Percentiles rank a stretch among this genome's conserved stretches.
Evolutionary conservation across 1,140 invertebrate species (phyloP).

Genomic region (Drosophila serrata): DNA sequence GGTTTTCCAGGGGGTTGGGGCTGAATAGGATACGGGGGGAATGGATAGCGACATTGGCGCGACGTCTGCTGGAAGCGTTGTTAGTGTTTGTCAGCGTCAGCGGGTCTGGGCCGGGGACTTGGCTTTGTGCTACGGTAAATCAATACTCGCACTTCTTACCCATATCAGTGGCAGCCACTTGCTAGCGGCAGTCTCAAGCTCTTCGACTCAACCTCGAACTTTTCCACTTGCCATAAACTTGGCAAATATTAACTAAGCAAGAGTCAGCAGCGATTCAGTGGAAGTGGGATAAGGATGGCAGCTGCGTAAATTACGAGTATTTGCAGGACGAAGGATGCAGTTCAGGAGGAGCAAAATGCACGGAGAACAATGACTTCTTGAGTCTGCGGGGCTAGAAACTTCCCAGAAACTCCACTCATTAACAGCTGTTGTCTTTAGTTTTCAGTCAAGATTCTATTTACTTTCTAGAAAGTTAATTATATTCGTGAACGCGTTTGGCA

Average conservation of each 20-base stretch:
- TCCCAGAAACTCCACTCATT: constrained; percentile 73
- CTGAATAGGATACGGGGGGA: neutral
- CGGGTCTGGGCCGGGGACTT: constrained; percentile 54
- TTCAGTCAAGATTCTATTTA: constrained; percentile 71
- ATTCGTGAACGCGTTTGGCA: constrained; percentile 44
- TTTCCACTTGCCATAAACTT: constrained; percentile 61
- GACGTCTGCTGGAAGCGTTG: constrained; percentile 52
- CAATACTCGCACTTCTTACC: constrained; percentile 61
- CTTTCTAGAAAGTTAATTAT: constrained; percentile 79
- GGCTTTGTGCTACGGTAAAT: constrained; percentile 61
- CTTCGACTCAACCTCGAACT: constrained; percentile 39
- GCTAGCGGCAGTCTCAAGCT: constrained; percentile 12
- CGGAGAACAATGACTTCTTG: constrained; percentile 28
- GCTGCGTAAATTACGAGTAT: constrained; percentile 41
- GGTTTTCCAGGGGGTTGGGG: neutral
- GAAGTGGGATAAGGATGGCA: constrained; percentile 9
- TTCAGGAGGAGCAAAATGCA: constrained; percentile 10
- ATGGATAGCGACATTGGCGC: constrained; percentile 46
- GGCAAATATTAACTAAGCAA: constrained; percentile 73
- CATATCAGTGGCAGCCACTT: constrained; percentile 66
- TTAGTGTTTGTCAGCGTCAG: constrained; percentile 58
- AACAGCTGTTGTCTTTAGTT: constrained; percentile 80
- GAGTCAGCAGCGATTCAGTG: constrained; percentile 49
- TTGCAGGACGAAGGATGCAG: constrained; percentile 14
- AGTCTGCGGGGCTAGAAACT: constrained; percentile 42